Conservation (phyloP, 2,888 invertebrate species). For the Agrotis clavis region DNA sequence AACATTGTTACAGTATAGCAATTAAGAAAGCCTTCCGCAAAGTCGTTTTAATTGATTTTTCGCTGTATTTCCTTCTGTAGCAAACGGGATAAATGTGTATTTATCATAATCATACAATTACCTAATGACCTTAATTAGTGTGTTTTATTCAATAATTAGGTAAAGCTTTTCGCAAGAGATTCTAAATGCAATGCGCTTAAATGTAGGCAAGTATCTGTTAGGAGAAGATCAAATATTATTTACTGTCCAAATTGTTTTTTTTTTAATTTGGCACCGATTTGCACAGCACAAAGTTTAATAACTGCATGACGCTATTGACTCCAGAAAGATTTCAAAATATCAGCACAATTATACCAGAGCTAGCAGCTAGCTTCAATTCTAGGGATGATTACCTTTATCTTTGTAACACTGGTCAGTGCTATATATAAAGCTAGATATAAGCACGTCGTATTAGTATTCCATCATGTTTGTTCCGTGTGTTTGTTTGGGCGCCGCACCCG, state of each 20-base stretch:
- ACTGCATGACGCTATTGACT: neutral
- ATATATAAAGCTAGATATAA: slow-evolving; percentile 5
- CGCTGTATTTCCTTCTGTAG: slow-evolving; percentile 32
- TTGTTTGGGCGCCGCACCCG: slow-evolving; percentile 65
- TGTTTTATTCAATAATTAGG: neutral
- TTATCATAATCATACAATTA: slow-evolving; percentile 13
- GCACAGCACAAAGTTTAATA: neutral
- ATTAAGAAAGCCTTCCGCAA: slow-evolving; percentile 19
- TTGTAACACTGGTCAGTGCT: neutral
- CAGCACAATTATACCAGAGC: neutral
- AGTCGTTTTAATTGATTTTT: slow-evolving; percentile 31
- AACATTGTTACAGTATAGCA: slow-evolving; percentile 7
- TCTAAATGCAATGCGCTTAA: neutral
- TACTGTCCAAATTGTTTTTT: neutral
- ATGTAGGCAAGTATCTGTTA: neutral
- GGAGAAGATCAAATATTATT: neutral
- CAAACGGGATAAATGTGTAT: slow-evolving; percentile 23
- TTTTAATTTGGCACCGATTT: neutral
- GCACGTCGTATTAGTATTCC: slow-evolving; percentile 35
- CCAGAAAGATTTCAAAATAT: neutral
- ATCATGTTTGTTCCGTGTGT: slow-evolving; percentile 60
- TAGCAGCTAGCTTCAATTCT: neutral
- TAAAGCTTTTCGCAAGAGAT: neutral
- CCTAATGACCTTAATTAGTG: neutral
- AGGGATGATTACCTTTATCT: slow-evolving; percentile 12